Percentiles rank a stretch among this genome's conserved stretches.
These are phyloP conservation scores for Tinea semifulvella DNA, from an alignment of 2,888 invertebrate species.

Conservation along the genomic window DNA sequence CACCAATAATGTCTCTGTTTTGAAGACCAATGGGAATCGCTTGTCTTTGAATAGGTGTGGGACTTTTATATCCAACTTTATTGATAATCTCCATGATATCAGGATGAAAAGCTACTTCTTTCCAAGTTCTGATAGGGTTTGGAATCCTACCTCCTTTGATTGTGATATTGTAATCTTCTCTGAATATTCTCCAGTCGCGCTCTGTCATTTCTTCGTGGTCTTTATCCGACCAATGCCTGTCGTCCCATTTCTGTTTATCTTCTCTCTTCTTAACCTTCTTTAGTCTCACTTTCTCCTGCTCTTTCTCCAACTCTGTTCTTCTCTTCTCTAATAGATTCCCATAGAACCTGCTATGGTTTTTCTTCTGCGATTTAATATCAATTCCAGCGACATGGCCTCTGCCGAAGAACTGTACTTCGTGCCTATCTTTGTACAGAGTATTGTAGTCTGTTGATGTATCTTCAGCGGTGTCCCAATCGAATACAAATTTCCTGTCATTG, in stretches of 20 bases:
- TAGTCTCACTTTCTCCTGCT: conserved; percentile 91
- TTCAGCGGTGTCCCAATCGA: conserved; percentile 99
- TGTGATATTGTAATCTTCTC: conserved; percentile 98
- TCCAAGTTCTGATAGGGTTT: conserved; percentile 95
- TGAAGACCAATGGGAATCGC: conserved; percentile 98
- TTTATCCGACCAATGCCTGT: conserved; percentile 99
- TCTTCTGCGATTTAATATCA: conserved; percentile 94
- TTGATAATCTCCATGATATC: conserved; percentile 95
- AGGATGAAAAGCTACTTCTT: conserved; percentile 88
- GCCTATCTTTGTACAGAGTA: conserved; percentile 93
- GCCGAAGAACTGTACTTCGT: conserved; percentile 98
- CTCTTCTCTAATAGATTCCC: conserved; percentile 94
- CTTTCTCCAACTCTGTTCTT: conserved; percentile 95
- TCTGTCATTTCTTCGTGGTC: conserved; percentile 95
- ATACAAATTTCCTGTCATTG: conserved; percentile 99
- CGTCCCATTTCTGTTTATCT: conserved; percentile 99
- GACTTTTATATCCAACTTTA: conserved; percentile 95
- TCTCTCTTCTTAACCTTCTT: conserved; percentile 95
- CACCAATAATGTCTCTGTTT: conserved; percentile 97
- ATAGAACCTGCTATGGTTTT: conserved; percentile 97
- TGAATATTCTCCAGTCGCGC: conserved; percentile 99
- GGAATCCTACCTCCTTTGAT: conserved; percentile 98
- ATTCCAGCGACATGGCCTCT: conserved; percentile 98
- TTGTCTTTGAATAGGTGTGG: conserved; percentile 98
- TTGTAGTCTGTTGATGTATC: conserved; percentile 99